Conservation (phyloP, 30 jellyfish, hydroid and myxozoan genomes). For the Aurelia sp. region DNA sequence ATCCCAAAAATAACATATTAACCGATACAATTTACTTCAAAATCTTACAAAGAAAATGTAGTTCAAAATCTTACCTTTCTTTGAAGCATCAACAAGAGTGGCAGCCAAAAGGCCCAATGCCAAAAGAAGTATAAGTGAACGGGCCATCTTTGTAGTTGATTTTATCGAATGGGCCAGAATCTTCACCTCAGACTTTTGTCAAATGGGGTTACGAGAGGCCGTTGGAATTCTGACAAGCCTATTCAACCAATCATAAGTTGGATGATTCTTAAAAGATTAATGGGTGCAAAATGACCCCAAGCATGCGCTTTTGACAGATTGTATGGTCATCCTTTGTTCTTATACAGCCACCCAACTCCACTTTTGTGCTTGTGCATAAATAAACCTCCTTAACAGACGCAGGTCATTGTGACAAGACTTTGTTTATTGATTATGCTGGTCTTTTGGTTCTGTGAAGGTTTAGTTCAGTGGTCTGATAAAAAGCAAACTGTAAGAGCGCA, state of each 20-base stretch:
- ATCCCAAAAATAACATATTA: too few species aligned
- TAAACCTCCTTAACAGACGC: conserved; percentile 32
- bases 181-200: conserved; percentile 25
- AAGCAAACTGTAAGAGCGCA: too few species aligned
- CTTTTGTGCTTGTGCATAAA: conserved; percentile 67
- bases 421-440: not conserved
- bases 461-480: too few species aligned
- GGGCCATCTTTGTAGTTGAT: conserved; percentile 33
- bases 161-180: conserved; percentile 8
- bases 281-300: conserved; percentile 58
- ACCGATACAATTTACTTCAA: too few species aligned
- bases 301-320: conserved; percentile 36
- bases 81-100: conserved; percentile 38
- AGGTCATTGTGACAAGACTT: conserved; percentile 37
- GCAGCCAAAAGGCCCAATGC: conserved; percentile 75
- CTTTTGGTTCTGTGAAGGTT: too few species aligned
- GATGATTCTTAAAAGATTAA: conserved; percentile 48
- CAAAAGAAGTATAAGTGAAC: conserved; percentile 49
- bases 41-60: not conserved
- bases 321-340: conserved; percentile 52
- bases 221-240: conserved; percentile 17
- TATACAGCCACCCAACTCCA: conserved; percentile 66
- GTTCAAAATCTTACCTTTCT: conserved; percentile 49
- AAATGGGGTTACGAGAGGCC: conserved; percentile 25
- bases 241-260: conserved; percentile 38